Percentiles rank a stretch among this genome's conserved stretches.
phyloP scores from a whole-genome alignment of 2,113 vertebrate genomes.

The Microtus pennsylvanicus region DNA sequence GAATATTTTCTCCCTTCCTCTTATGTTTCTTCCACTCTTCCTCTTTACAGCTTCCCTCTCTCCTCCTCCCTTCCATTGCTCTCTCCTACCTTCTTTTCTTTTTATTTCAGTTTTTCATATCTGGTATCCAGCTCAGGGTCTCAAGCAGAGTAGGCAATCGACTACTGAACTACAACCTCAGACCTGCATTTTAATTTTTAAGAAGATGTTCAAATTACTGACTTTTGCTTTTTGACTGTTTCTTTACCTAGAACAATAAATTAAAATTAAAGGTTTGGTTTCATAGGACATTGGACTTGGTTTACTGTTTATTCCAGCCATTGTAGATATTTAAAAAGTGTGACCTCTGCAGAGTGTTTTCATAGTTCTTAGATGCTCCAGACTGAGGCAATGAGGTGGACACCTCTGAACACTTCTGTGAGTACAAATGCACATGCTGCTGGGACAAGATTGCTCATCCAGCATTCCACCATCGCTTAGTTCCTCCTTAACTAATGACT shows the following conservation, averaged over 20 bases:
- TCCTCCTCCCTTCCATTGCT: neutral
- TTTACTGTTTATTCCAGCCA: neutral
- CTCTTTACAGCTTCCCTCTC: neutral
- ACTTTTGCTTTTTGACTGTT: neutral
- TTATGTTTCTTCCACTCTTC: too few species aligned
- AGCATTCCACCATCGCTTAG: neutral
- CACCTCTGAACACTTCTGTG: neutral
- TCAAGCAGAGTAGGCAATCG: neutral
- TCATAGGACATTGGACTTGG: neutral
- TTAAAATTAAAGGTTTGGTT: neutral
- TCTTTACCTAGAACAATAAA: neutral
- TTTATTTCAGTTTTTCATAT: too few species aligned
- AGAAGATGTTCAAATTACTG: neutral
- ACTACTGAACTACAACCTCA: neutral
- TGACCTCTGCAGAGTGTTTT: neutral
- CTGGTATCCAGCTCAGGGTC: neutral
- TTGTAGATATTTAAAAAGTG: neutral
- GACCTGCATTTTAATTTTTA: neutral
- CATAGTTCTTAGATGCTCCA: neutral
- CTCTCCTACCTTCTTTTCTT: too few species aligned
- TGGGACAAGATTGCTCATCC: neutral
- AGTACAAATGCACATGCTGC: neutral
- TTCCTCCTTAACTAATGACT: neutral
- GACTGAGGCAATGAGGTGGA: fast-evolving
- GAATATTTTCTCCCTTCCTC: neutral